Conservation (phyloP, 2,113 vertebrate genomes). For the Porphyrio hochstetteri region DNA sequence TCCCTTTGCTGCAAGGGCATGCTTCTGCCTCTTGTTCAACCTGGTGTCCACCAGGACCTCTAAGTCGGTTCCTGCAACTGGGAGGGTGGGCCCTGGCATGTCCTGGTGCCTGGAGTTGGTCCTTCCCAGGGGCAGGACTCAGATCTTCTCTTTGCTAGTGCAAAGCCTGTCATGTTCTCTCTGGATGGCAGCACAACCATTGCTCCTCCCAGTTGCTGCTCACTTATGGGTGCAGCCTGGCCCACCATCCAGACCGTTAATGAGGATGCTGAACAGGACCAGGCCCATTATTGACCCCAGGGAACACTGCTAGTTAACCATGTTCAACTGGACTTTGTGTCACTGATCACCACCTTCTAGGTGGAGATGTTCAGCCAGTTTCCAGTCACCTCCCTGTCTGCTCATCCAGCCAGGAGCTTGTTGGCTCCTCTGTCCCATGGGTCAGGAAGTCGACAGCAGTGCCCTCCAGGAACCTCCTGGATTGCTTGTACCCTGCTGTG, state of each 20-base stretch:
- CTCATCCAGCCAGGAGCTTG: background rate
- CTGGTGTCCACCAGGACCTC: background rate
- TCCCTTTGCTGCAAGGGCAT: background rate
- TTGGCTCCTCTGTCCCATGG: background rate
- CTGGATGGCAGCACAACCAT: background rate
- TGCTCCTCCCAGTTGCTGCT: background rate
- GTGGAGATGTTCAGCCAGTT: background rate
- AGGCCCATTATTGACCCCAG: background rate
- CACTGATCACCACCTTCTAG: background rate
- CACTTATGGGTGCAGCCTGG: background rate
- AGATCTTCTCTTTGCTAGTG: background rate
- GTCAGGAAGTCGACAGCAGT: background rate
- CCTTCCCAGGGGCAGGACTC: background rate
- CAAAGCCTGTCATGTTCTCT: background rate
- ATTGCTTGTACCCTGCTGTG: background rate
- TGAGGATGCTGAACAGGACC: background rate
- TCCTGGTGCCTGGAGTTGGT: background rate
- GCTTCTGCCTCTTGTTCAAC: background rate
- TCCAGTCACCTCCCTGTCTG: background rate
- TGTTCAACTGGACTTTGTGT: background rate
- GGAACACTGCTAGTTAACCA: background rate
- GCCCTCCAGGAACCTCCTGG: background rate
- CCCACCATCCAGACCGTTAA: background rate
- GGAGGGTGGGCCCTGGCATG: background rate
- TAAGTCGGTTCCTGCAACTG: background rate